Conservation (phyloP, 2,113 vertebrate genomes). For the Heteronetta atricapilla region DNA sequence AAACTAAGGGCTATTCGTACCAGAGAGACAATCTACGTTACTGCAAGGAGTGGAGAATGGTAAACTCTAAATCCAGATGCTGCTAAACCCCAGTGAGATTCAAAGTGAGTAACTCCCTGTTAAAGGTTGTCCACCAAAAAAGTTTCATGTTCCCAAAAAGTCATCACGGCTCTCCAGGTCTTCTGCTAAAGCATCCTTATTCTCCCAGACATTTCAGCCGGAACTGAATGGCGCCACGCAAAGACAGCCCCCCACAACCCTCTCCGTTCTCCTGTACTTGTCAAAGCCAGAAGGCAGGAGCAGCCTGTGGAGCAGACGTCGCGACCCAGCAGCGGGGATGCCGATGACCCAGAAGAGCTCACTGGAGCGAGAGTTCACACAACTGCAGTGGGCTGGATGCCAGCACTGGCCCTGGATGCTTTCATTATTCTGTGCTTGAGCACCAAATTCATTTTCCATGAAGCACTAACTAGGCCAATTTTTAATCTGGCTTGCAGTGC, state of each 20-base stretch:
- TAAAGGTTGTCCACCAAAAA: not conserved
- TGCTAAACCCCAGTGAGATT: not conserved
- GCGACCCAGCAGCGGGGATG: not conserved
- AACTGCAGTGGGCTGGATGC: not conserved
- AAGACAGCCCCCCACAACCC: not conserved
- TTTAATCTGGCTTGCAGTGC: conserved; percentile 31
- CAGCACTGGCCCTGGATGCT: not conserved
- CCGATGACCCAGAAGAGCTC: not conserved
- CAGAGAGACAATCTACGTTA: not conserved
- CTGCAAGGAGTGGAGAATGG: not conserved
- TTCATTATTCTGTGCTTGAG: conserved; percentile 5
- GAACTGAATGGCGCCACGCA: not conserved
- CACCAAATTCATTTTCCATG: conserved; percentile 64
- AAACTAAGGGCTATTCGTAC: not conserved
- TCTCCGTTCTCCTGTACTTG: not conserved
- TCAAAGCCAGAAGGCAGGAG: not conserved
- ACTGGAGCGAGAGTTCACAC: not conserved
- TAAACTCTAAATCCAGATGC: conserved; percentile 31
- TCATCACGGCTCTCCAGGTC: not conserved
- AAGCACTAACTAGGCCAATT: not conserved
- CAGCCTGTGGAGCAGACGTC: not conserved
- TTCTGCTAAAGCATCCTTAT: not conserved
- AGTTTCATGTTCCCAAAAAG: not conserved
- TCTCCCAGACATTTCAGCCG: not conserved
- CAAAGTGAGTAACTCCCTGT: not conserved